A percentile compares a stretch with the other conserved stretches of the same genome.
phyloP scores from a whole-genome alignment of 2,113 vertebrate species.

The Caretta caretta region DNA sequence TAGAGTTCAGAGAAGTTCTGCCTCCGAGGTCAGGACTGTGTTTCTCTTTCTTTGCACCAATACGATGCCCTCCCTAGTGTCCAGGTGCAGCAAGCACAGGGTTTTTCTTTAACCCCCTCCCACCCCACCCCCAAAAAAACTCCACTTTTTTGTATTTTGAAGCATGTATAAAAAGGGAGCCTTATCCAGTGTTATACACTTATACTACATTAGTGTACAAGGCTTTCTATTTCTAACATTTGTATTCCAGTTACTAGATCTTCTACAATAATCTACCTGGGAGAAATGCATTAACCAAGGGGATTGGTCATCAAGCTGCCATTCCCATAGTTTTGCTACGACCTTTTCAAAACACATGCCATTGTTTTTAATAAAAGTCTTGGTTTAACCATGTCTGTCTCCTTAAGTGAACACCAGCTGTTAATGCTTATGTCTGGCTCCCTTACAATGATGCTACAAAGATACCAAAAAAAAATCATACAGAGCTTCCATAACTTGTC shows the following conservation, averaged over 20 bases:
- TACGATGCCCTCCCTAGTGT: background rate
- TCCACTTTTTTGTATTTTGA: background rate
- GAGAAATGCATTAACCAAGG: fast-evolving
- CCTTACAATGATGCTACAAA: fast-evolving
- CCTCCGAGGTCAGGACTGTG: background rate
- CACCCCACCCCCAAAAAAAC: no score
- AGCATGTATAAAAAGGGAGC: background rate
- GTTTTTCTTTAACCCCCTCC: background rate
- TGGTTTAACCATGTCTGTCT: background rate
- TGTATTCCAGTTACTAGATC: background rate
- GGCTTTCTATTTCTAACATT: background rate
- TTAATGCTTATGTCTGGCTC: background rate
- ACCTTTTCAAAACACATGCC: background rate
- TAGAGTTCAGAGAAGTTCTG: background rate
- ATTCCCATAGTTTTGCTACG: background rate
- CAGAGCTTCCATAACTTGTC: background rate
- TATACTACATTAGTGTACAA: background rate
- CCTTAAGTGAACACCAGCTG: background rate
- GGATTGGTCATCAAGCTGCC: fast-evolving
- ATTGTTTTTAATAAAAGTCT: fast-evolving
- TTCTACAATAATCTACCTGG: background rate
- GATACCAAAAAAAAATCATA: background rate
- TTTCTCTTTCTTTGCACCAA: background rate
- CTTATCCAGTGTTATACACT: background rate
- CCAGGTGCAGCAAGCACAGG: background rate